A percentile compares a stretch with the other conserved stretches of the same genome.
phyloP scores from a whole-genome alignment of 2,797 vertebrate species.

The Lophotriccus pileatus region DNA sequence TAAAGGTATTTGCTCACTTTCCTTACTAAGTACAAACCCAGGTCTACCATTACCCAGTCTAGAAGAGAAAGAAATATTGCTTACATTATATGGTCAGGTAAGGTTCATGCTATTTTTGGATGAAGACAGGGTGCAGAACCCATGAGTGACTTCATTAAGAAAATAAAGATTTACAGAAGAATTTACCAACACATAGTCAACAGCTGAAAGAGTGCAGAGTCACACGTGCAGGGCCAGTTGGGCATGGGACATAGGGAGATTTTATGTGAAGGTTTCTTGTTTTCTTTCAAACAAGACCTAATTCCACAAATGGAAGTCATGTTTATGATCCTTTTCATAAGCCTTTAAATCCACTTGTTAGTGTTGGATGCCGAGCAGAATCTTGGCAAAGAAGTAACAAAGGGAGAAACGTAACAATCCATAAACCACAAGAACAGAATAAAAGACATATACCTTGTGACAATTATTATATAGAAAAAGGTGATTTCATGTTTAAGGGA shows the following conservation, averaged over 20 bases:
- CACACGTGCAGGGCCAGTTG: neutral
- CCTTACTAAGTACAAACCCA: neutral
- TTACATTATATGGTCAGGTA: constrained; percentile 30
- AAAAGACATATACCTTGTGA: constrained; percentile 32
- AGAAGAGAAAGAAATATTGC: neutral
- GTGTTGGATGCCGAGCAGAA: constrained; percentile 34
- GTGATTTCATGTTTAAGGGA: neutral
- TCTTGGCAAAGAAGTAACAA: constrained; percentile 37
- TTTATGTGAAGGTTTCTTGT: neutral
- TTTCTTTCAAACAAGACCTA: constrained; percentile 20
- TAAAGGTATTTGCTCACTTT: neutral
- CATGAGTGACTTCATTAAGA: constrained; percentile 38
- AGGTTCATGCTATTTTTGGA: constrained; percentile 47
- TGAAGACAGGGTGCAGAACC: neutral
- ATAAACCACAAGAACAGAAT: constrained; percentile 42
- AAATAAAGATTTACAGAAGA: constrained; percentile 39
- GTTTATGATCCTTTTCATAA: constrained; percentile 47
- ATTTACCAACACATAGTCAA: neutral
- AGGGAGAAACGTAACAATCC: constrained; percentile 36
- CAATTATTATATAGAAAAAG: constrained; percentile 26
- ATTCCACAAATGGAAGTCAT: neutral
- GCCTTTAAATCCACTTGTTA: constrained; percentile 63
- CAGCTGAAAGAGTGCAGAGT: neutral
- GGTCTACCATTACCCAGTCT: neutral
- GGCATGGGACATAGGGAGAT: neutral